These are phyloP conservation scores for Netelia fuscicornis DNA, from an alignment of 2,888 invertebrate genomes.

Conservation along the genomic window DNA sequence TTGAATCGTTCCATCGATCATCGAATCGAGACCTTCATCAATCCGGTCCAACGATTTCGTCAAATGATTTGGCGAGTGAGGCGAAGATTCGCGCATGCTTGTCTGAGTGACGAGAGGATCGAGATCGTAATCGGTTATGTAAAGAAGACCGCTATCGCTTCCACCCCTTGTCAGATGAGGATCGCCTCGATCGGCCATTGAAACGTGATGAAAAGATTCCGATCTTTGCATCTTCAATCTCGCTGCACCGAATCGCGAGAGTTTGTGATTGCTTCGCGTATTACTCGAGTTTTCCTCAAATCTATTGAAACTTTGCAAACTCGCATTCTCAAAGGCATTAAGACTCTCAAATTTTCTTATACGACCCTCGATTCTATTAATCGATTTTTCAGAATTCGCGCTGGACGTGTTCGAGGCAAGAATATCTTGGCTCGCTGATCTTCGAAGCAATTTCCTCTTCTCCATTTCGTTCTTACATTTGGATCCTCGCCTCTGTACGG, in stretches of 20 bases:
- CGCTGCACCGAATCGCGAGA: slow-evolving; percentile 32
- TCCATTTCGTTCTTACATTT: slow-evolving; percentile 78
- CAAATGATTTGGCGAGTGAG: slow-evolving; percentile 79
- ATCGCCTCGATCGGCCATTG: slow-evolving; percentile 71
- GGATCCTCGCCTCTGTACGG: slow-evolving; percentile 71
- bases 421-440: slow-evolving; percentile 81
- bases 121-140: slow-evolving; percentile 80
- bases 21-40: slow-evolving; percentile 90
- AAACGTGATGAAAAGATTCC: slow-evolving; percentile 83
- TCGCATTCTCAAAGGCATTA: slow-evolving; percentile 80
- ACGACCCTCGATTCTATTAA: slow-evolving; percentile 77
- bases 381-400: slow-evolving; percentile 74
- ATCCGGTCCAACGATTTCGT: slow-evolving; percentile 93
- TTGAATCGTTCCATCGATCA: slow-evolving; percentile 86
- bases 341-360: slow-evolving; percentile 83
- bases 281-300: slow-evolving; percentile 45
- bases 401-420: slow-evolving; percentile 77
- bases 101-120: slow-evolving; percentile 74
- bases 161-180: slow-evolving; percentile 79
- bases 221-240: slow-evolving; percentile 78
- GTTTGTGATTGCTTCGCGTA: slow-evolving; percentile 63
- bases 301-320: slow-evolving; percentile 74
- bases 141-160: slow-evolving; percentile 84
- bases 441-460: slow-evolving; percentile 78
- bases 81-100: slow-evolving; percentile 67